Evolutionary conservation across 2,113 vertebrate species (phyloP), one percentile per base, ranked within the genome.

Genomic region (Myxocyprinus asiaticus): DNA sequence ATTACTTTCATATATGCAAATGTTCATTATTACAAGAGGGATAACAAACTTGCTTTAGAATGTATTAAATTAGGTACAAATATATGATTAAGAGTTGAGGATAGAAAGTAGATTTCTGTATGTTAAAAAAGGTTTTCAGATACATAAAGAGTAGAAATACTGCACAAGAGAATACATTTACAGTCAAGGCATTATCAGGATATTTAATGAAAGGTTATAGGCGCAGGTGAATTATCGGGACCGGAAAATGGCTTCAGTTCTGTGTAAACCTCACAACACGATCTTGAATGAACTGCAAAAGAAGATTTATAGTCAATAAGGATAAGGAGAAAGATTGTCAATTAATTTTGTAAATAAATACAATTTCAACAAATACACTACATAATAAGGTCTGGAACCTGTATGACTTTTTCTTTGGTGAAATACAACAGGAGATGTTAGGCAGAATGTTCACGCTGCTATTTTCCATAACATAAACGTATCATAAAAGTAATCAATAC

Each of bases 211-310:
- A 4, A 81, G 59, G 71, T 86, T 78, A 33, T 33, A 33, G 22
- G 22, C 3, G 22, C 58, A 58, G 63, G 58, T 78, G 55, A 82
- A 71, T 9, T 62, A 53, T 77, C 51, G 67, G 69, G 79, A 82
- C 22, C 15, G n/a, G 43, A 65, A 78, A 45, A 22, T 0, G 43
- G 69, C 51, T 85, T 61, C 64, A 75, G 15, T 56, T 56, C 14
- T 53, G 1, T 0, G 10, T 15, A 9, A 58, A 77, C 81, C 86
- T 98, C 91, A 99, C 86, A 99, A 93, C 85, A 98, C 91, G 11
- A 99, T 98, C 93, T 96, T 98, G 89, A 99, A 99, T 86, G 97
- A 99, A 88, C 97, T 98, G 89, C 47, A 80, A 84, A 81, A 91
- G 50, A 66, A 0, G 0, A 59, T 42, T 7, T 55, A 48, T 9